These are phyloP conservation scores for Polymixis lichenea DNA, from an alignment of 2,888 invertebrate genomes.

Conservation along the genomic window DNA sequence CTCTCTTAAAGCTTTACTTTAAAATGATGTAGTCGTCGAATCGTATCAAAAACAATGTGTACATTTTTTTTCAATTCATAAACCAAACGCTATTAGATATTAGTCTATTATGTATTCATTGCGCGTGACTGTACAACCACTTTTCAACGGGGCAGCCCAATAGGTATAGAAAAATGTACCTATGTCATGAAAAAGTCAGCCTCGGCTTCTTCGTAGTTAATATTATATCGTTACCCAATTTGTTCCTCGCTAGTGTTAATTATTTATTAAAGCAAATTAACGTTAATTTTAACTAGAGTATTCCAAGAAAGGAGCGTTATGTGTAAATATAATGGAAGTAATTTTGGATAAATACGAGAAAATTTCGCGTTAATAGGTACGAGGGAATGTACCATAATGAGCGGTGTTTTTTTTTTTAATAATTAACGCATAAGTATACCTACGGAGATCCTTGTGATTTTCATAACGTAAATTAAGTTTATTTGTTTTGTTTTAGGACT, in stretches of 20 bases:
- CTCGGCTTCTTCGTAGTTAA: neutral
- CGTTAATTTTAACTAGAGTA: constrained; percentile 21
- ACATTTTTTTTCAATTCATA: no score
- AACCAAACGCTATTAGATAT: no score
- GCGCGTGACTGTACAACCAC: no score
- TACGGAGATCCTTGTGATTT: no score
- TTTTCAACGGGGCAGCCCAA: no score
- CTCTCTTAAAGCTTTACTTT: no score
- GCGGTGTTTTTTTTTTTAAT: no score
- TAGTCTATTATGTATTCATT: no score
- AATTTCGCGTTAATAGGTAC: constrained; percentile 8
- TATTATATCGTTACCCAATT: neutral
- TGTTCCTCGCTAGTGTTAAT: neutral
- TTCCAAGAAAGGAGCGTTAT: constrained; percentile 13
- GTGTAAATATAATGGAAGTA: constrained; percentile 21
- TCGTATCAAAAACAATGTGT: no score
- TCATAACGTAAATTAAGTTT: neutral
- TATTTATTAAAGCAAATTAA: constrained; percentile 15
- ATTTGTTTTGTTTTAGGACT: neutral
- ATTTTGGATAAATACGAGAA: constrained; percentile 11
- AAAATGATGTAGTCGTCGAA: no score
- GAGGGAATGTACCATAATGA: neutral
- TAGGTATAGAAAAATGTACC: no score
- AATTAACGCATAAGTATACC: no score
- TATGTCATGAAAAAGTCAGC: neutral